Conservation (phyloP, 53 echinoderm and acorn worm species). For the Holothuria scabra region DNA sequence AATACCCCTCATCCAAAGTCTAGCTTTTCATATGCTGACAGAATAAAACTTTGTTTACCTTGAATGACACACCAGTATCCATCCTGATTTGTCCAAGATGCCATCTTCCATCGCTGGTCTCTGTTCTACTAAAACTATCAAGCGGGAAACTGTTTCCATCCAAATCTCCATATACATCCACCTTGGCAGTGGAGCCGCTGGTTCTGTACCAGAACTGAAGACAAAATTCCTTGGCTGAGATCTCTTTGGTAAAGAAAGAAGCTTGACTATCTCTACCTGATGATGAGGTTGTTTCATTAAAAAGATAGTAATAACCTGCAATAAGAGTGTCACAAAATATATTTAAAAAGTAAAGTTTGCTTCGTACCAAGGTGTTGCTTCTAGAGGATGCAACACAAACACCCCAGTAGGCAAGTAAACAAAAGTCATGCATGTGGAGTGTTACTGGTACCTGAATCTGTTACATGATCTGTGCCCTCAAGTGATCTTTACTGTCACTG, state of each 20-base stretch:
- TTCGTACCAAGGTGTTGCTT: no score
- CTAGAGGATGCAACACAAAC: no score
- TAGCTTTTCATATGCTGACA: no score
- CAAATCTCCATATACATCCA: constrained; percentile 52
- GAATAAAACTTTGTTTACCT: neutral
- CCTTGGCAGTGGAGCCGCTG: constrained; percentile 59
- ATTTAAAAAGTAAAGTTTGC: no score
- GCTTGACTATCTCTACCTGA: constrained; percentile 42
- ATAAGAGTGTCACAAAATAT: neutral
- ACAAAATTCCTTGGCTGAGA: constrained; percentile 66
- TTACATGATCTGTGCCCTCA: no score
- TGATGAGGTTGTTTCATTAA: constrained; percentile 63
- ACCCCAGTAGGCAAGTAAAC: no score
- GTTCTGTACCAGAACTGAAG: constrained; percentile 79
- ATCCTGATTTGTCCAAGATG: constrained; percentile 26
- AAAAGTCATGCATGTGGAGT: no score
- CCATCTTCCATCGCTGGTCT: constrained; percentile 5
- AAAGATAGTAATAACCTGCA: constrained; percentile 74
- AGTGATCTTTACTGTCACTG: no score
- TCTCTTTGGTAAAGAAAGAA: constrained; percentile 63
- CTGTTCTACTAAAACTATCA: neutral
- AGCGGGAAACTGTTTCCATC: constrained; percentile 33
- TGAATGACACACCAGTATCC: neutral
- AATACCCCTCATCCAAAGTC: no score
- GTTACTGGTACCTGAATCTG: no score